Base-by-base conservation (phyloP, 2,888 invertebrate genomes). In the Hylaea fasciaria region DNA sequence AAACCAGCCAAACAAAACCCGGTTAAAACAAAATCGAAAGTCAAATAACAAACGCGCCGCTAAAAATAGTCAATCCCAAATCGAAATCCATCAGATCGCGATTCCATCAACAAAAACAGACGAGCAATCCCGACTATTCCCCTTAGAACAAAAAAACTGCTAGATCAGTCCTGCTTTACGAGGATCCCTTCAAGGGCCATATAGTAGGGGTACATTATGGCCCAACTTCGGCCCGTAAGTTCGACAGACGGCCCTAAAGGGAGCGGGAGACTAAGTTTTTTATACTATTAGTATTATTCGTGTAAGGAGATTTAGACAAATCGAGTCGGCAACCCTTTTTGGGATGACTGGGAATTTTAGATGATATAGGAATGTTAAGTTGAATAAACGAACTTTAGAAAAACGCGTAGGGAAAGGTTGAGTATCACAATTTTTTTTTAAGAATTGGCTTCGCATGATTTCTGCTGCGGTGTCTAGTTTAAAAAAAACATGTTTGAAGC, bases 101-200 rank as follows among this genome's bases (percentile, higher is more conserved):
- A 59, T 56, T 51, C 51, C 39, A 61, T 61, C 61, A 60, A 60
- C 50, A 55, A 55, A 55, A 55, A 46, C 40, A 55, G 56, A 47
- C 39, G 52, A 40, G 54, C 57, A 59, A 56, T 44, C 43, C 49
- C 56, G 57, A 29, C 55, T 64, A 71, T 66, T 70, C 69, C 64
- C 57, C 41, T 17, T n/a, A 56, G 69, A 57, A 64, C 65, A 70
- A 74, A 75, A 40, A 74, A 73, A 68, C 60, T 64, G 74, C 72
- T 12, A 60, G 63, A 62, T 71, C 65, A 66, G 68, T 66, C 53
- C 39, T 55, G 57, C 65, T 69, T 69, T 69, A 69, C 43, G 56
- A 52, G 17, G 14, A 60, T 43, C 56, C 59, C 52, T 68, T 64
- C 62, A 66, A 66, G 66, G 64, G 64, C 56, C 68, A 55, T 66